Evolutionary conservation across 2,113 vertebrate species (phyloP), one percentile per base, ranked within the genome.

Genomic region (Cichladusa arquata): DNA sequence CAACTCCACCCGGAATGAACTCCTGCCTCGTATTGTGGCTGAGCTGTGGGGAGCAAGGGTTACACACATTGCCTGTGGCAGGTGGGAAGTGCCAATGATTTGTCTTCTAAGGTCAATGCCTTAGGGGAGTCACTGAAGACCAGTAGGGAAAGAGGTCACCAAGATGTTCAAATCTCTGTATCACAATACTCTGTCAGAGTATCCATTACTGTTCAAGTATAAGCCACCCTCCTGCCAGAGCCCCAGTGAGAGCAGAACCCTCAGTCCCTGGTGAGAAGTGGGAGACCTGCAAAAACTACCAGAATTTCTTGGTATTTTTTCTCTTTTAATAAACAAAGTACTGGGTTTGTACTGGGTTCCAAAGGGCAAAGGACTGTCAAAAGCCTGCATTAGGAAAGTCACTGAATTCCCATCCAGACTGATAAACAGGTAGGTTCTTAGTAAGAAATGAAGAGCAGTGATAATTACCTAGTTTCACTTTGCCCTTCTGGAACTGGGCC

Each of bases 11-110:
- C 81, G 3, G 57, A 97, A 96, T 19, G 96, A 98, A 60, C 65
- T 96, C 51, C 65, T 11, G 9, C 98, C 98, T 90, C 89, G 96
- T 24, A 47, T 98, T 72, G 98, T 98, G 81, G 95, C 97, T 1
- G 96, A 97, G 88, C 95, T 97, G 42, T 94, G 85, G 89, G 95
- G 95, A 86, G 91, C 95, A 29, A 94, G 33, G 90, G 98, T 98
- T 85, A 97, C 97, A 1, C 94, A 88, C 56, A 48, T 98, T 73
- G 97, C 92, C 31, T 98, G 98, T 12, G 98, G 98, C 90, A 98
- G 98, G 98, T 98, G 73, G 64, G 97, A 60, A 81, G 9, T 31
- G 34, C 36, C 56, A 38, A 4, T n/a, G 57, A 76, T 8, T 2
- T 67, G 42, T 23, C 53, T 81, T 86, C 42, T 45, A 25, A 73